phyloP scores from a whole-genome alignment of 1,140 invertebrate genomes.

The Papilio xuthus region DNA sequence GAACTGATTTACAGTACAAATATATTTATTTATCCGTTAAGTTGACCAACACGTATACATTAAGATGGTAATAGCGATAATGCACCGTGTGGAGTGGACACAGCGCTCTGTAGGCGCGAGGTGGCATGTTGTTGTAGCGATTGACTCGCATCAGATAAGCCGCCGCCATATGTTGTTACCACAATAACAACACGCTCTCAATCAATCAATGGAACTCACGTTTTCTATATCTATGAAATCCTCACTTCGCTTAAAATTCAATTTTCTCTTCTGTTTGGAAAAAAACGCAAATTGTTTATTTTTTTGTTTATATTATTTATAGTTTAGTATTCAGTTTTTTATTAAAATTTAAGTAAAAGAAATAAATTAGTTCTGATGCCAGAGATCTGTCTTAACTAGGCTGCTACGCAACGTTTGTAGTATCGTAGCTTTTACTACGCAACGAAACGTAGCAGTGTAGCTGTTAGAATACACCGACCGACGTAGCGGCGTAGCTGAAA shows the following conservation, averaged over 20 bases:
- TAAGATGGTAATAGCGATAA: neutral
- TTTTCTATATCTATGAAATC: neutral
- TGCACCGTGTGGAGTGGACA: neutral
- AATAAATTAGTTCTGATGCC: no score
- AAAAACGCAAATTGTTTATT: no score
- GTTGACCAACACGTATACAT: neutral
- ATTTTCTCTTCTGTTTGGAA: no score
- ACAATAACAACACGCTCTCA: neutral
- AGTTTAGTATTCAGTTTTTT: no score
- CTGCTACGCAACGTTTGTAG: no score
- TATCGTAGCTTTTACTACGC: no score
- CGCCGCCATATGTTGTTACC: no score
- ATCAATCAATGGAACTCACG: neutral
- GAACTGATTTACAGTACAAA: neutral
- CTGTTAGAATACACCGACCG: neutral
- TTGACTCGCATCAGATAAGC: constrained; percentile 7
- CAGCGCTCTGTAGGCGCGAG: neutral
- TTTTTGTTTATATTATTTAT: no score
- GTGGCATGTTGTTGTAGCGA: neutral
- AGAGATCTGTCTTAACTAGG: no score
- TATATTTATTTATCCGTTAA: neutral
- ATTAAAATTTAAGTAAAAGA: no score
- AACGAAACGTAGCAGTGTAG: neutral
- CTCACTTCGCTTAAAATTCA: no score
- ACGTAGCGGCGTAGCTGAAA: neutral